Base-by-base conservation (phyloP, 2,797 vertebrate species). In the Manis crassicaudata region DNA sequence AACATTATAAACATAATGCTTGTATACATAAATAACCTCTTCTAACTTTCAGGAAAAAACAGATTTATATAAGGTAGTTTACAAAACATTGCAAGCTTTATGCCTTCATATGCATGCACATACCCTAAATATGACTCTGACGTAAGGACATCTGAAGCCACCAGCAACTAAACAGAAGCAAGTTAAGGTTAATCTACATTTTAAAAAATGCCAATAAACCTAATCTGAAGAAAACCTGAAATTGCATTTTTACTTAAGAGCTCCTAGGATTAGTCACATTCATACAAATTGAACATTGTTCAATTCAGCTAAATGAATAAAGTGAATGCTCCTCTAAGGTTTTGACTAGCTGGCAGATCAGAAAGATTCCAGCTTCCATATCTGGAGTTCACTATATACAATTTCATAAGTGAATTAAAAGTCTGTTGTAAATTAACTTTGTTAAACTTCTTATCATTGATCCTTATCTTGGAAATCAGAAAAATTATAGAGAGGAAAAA, bases 401-500 rank as follows among this genome's bases (percentile, higher is more conserved):
- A 89, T 76, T 94, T 62, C 35, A 37, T 93, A 63, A 96, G 85
- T 43, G 20, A 94, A 83, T 65, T 79, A 23, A 93, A 92, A 76
- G 70, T 46, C 54, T 75, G 5, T 54, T 86, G 9, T 83, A 27
- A 75, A 77, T 72, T 70, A 95, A 43, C 3, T 73, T 40, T 62
- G 16, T 58, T 54, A 46, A 94, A 92, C 9, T 76, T 54, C 29
- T 80, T 60, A 94, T 54, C 37, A 62, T 37, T 1, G 77, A 46
- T 68, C 29, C 52, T 73, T 58, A 77, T 29, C 13, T 29, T 27
- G 0, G 12, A 91, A 86, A 73, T 14, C 9, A 88, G 40, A 25
- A 29, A 83, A 92, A 91, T 50, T 76, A 67, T 23, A 54, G 29
- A 88, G 12, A 56, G 29, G 14, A 67, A 21, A 79, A 83, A 90